Evolutionary conservation across 1,140 invertebrate genomes (phyloP).

Genomic region (Drosophila aff.): DNA sequence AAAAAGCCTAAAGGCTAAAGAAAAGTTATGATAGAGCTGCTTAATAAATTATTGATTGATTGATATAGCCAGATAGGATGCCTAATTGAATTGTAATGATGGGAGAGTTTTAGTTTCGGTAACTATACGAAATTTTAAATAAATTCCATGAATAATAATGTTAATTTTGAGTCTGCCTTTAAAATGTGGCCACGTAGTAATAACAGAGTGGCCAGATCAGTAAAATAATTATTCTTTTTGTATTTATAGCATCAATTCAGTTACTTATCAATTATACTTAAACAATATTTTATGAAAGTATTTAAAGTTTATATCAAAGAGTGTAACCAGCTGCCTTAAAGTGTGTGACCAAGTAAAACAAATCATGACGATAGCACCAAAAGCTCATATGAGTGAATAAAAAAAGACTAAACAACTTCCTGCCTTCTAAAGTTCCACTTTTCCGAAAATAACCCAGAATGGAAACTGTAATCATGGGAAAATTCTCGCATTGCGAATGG

Average conservation of each 20-base stretch:
- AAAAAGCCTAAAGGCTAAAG: slow-evolving; percentile 1
- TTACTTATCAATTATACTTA: no score
- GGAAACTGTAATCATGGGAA: slow-evolving; percentile 23
- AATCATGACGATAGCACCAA: background rate
- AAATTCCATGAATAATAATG: background rate
- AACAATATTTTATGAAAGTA: background rate
- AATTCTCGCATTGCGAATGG: slow-evolving; percentile 13
- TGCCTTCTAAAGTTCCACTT: background rate
- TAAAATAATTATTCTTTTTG: background rate
- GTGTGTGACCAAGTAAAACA: background rate
- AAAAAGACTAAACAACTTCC: background rate
- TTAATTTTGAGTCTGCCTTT: background rate
- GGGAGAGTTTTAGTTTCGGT: background rate
- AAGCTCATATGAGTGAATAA: background rate
- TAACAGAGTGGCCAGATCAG: background rate
- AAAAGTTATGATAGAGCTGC: slow-evolving; percentile 17
- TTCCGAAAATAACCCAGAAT: background rate
- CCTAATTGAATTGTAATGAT: slow-evolving; percentile 42
- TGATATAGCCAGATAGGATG: background rate
- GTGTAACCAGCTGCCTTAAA: background rate
- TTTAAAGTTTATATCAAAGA: background rate
- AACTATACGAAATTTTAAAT: background rate
- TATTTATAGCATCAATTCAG: background rate
- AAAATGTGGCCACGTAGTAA: background rate
- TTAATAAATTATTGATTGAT: slow-evolving; percentile 35